Evolutionary conservation across 2,113 vertebrate genomes (phyloP).

Genomic region (Numida meleagris): DNA sequence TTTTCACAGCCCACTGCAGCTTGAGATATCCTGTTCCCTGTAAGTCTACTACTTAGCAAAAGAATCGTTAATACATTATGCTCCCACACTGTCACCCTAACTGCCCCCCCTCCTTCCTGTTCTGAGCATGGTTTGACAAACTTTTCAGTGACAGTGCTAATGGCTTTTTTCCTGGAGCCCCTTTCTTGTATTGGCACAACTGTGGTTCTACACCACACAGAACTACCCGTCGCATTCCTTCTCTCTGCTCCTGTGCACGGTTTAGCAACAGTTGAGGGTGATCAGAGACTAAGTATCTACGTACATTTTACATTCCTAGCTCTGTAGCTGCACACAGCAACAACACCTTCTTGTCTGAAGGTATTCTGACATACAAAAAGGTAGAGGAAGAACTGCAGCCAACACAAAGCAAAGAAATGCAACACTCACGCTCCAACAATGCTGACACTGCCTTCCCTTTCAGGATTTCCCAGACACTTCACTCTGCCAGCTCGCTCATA

Average conservation of each 20-base stretch:
- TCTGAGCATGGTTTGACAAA: not conserved
- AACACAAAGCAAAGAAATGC: not conserved
- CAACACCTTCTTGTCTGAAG: not conserved
- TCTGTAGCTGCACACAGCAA: not conserved
- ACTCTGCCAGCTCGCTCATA: slow-evolving; percentile 96
- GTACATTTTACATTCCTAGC: not conserved
- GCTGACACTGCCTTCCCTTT: slow-evolving; percentile 96
- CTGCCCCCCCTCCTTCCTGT: not conserved
- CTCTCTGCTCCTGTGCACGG: not conserved
- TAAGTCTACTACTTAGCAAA: not conserved
- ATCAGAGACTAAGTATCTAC: not conserved
- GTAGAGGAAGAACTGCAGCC: not conserved
- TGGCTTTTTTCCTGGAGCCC: not conserved
- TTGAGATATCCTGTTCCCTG: not conserved
- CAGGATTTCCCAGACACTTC: slow-evolving; percentile 97
- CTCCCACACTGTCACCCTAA: not conserved
- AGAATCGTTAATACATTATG: not conserved
- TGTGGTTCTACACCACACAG: not conserved
- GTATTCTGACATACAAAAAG: not conserved
- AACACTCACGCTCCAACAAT: slow-evolving; percentile 96
- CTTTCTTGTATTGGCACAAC: not conserved
- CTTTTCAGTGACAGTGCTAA: not conserved
- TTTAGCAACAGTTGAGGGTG: not conserved
- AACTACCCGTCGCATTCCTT: not conserved
- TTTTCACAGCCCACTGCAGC: not conserved